Base-by-base conservation (phyloP, 2,797 vertebrate species). In the Discoglossus pictus region DNA sequence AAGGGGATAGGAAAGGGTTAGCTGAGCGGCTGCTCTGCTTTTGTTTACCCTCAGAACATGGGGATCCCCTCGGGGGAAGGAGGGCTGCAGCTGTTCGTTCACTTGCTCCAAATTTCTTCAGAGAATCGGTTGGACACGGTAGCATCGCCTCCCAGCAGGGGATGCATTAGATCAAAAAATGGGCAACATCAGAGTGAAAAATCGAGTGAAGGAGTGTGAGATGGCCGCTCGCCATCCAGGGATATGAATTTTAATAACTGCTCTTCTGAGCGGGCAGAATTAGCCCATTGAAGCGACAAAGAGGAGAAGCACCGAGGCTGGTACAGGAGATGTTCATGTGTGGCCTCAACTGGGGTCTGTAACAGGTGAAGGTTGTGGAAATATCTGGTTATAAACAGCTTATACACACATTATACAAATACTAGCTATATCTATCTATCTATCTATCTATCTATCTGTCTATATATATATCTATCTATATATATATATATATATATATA, bases 51-150 rank as follows among this genome's bases (percentile, higher is more conserved):
- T 54, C 46, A 25, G 2, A 44, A 3, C 40, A 34, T 38, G 6
- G 1, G 35, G 31, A 5, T 0, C 50, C 79, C 84, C 78, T 46
- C 38, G 65, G 61, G 60, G 65, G 58, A 51, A 4, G 21, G 62
- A 13, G 34, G 55, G 82, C 50, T 75, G 85, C 86, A 85, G 87
- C 84, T 84, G 85, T 73, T 84, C 40, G 6, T 38, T 10, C 34
- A 64, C 68, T 73, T 44, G 77, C 78, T 84, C 83, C 68, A 51
- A 83, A 83, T 84, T 84, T 86, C 83, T 84, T 75, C 78, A 59
- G 75, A 68, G 79, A 86, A 87, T 89, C 84, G 65, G 85, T 86
- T 86, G 84, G 83, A 80, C 79, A 78, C 75, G 76, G 83, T 77
- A 75, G 72, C 71, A 0, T 34, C 73, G 65, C 68, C 4, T 68